These are phyloP conservation scores for Carcina quercana DNA, from an alignment of 2,888 invertebrate species.

Conservation along the genomic window DNA sequence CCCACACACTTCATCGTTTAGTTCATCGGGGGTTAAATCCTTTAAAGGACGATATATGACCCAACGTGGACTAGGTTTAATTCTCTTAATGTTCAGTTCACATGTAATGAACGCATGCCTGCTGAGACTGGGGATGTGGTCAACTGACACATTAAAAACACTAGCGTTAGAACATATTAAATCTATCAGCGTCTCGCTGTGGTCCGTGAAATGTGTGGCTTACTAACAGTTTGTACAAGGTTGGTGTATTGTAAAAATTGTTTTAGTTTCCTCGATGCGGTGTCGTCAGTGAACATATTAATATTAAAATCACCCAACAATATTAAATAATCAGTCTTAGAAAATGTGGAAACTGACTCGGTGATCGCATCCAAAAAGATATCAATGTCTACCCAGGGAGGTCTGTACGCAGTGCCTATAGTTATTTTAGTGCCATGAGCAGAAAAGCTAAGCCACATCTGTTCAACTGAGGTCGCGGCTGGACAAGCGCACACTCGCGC, in stretches of 20 bases:
- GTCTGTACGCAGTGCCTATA: constrained; percentile 8
- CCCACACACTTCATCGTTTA: neutral
- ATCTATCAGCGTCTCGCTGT: constrained; percentile 2
- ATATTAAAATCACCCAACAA: constrained; percentile 7
- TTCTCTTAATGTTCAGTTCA: constrained; percentile 5
- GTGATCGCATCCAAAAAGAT: constrained; percentile 4
- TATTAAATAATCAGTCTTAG: constrained; percentile 2
- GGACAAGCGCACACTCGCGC: neutral
- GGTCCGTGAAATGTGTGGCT: constrained; percentile 5
- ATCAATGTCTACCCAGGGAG: constrained; percentile 4
- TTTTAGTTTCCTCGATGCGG: neutral
- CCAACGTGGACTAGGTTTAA: neutral
- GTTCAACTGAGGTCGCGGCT: constrained; percentile 1
- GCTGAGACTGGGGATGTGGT: constrained; percentile 2
- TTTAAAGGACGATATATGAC: constrained; percentile 1
- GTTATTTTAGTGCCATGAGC: neutral
- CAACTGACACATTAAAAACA: neutral
- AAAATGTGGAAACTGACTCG: constrained; percentile 2
- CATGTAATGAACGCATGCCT: constrained; percentile 1
- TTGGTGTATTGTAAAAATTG: constrained; percentile 1
- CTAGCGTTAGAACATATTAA: neutral
- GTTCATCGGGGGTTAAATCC: constrained; percentile 1
- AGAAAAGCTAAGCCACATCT: constrained; percentile 3
- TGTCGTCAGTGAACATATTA: neutral
- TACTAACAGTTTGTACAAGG: neutral